These are phyloP conservation scores for Orussus abietinus DNA, from an alignment of 1,140 invertebrate genomes.

Conservation along the genomic window DNA sequence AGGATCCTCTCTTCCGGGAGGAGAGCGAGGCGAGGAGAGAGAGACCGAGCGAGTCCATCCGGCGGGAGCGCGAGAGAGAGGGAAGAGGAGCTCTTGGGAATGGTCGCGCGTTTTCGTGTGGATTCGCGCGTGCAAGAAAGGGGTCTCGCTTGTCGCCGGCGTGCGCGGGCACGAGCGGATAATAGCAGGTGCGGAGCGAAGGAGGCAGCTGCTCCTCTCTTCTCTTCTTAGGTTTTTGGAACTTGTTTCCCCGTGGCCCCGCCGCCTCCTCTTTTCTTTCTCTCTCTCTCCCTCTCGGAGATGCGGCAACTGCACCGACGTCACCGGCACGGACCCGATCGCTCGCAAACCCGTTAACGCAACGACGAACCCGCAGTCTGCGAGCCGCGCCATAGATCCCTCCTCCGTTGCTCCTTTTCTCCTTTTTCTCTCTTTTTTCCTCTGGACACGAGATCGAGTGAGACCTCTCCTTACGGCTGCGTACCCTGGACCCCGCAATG, in stretches of 20 bases:
- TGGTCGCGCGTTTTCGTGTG: slow-evolving; percentile 2
- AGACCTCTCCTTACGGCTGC: no score
- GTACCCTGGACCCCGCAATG: no score
- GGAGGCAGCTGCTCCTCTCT: slow-evolving; percentile 49
- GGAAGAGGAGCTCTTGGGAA: background rate
- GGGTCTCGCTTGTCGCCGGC: slow-evolving; percentile 37
- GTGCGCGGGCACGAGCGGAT: slow-evolving; percentile 34
- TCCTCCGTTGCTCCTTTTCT: no score
- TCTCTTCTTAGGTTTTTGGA: slow-evolving; percentile 43
- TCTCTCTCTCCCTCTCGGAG: slow-evolving; percentile 4
- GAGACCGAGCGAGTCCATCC: slow-evolving; percentile 15
- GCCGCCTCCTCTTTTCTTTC: slow-evolving; percentile 3
- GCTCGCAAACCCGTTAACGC: no score
- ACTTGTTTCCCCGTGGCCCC: slow-evolving; percentile 18
- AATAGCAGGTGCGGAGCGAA: slow-evolving; percentile 49
- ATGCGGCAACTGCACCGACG: no score
- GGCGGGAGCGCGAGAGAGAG: background rate
- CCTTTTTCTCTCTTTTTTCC: no score
- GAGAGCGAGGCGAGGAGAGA: background rate
- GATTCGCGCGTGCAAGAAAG: slow-evolving; percentile 30
- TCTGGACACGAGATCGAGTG: no score
- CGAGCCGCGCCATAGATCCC: no score
- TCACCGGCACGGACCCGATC: no score
- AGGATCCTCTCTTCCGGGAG: no score
- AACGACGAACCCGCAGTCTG: no score